Base-by-base conservation (phyloP, 2,797 vertebrate species). In the Manis javanica region DNA sequence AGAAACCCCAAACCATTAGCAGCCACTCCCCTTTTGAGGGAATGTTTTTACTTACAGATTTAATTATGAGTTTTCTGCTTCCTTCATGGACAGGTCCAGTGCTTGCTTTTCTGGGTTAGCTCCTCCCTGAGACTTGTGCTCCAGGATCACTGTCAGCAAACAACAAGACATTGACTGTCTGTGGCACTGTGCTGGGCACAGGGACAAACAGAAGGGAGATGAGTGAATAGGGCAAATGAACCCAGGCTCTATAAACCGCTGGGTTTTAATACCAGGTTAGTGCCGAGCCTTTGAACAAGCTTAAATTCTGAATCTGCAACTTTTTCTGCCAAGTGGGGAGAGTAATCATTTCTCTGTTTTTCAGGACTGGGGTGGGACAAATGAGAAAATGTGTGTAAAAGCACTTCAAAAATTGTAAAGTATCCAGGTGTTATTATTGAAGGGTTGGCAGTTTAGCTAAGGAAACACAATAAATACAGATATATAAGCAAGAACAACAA, bases 251-350 rank as follows among this genome's bases (percentile, higher is more conserved):
- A 2, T 2, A 39, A 37, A 63, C 31, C 16, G 18, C 53, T 26
- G 55, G 42, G 3, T 53, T 63, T 86, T 31, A 75, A 84, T 46
- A 19, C 72, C 19, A 53, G 72, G 46, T 82, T 42, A 88, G 57
- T 75, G 29, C 53, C 19, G 23, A 69, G 71, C 18, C 29, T 82
- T 90, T 37, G 53, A 68, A 77, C 61, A 72, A 53, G 14, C n/a
- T 93, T 93, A 14, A 69, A 79, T 51, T 91, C 78, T 69, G 55
- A 91, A 59, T 72, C 57, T 81, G n/a, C 24, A 31, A 42, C 81
- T 85, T 71, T 46, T 39, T 69, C 24, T 46, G 29, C 63, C 90
- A 75, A 78, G 18, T n/a, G 3, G 19, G 4, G 23, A 88, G 55
- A 64, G 11, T 61, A 61, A 90, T 72, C 19, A 16, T 68, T 51